These are phyloP conservation scores for Salminus brasiliensis DNA, from an alignment of 2,113 vertebrate genomes.

Conservation along the genomic window DNA sequence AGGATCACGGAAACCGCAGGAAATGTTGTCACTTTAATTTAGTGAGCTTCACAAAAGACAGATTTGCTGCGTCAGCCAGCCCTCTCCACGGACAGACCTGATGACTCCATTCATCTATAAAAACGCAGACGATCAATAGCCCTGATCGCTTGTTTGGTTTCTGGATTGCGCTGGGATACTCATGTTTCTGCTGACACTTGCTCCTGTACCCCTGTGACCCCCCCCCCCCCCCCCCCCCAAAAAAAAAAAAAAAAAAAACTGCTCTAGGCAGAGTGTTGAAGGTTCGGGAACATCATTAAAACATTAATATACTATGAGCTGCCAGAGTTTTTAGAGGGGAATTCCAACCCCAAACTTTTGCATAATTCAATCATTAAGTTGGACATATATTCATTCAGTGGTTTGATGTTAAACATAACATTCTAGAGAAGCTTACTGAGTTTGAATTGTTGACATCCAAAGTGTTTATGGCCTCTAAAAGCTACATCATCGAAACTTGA, in stretches of 20 bases:
- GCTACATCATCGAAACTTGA: too few relatives aligned
- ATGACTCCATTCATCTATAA: constrained; percentile 9
- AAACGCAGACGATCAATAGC: constrained; percentile 8
- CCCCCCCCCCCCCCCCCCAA: too few relatives aligned
- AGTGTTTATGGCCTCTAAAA: too few relatives aligned
- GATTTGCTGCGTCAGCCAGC: constrained; percentile 26
- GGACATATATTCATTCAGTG: too few relatives aligned
- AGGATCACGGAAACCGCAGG: not conserved
- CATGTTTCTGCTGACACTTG: constrained; percentile 2
- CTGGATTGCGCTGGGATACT: not conserved
- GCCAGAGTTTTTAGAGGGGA: too few relatives aligned
- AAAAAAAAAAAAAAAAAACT: too few relatives aligned
- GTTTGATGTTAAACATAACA: too few relatives aligned
- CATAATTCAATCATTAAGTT: too few relatives aligned
- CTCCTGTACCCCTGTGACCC: constrained; percentile 3
- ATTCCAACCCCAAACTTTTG: too few relatives aligned
- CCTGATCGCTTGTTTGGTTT: constrained; percentile 20
- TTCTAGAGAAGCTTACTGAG: too few relatives aligned
- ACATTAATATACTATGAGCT: too few relatives aligned
- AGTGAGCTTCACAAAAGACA: constrained; percentile 15
- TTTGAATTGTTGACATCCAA: too few relatives aligned
- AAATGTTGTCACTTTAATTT: constrained; percentile 28
- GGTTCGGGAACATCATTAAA: not conserved
- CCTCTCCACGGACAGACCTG: not conserved
- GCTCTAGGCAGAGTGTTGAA: not conserved